Evolutionary conservation across 2,113 vertebrate genomes (phyloP).

Genomic region (Turnix velox): DNA sequence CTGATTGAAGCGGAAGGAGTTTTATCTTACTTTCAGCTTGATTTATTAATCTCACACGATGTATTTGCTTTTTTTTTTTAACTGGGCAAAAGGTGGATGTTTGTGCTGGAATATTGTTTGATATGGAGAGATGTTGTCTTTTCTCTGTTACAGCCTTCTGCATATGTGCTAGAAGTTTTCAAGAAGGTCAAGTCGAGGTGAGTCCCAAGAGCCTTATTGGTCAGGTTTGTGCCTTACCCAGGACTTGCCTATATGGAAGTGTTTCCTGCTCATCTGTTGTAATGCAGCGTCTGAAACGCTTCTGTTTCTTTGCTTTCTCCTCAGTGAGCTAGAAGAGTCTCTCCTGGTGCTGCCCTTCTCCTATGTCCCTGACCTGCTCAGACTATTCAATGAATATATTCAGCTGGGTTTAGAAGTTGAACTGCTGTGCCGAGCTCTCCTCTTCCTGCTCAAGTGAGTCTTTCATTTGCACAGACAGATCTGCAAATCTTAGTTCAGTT

Average conservation of each 20-base stretch:
- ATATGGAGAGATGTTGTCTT: not conserved
- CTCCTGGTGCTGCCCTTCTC: slow-evolving; percentile 93
- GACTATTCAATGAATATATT: slow-evolving; percentile 84
- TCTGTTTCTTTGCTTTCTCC: not conserved
- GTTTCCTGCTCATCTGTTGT: not conserved
- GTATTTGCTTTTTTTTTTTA: not conserved
- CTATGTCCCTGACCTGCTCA: slow-evolving; percentile 87
- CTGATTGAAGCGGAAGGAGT: not conserved
- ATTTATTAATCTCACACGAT: not conserved
- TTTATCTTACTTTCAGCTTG: not conserved
- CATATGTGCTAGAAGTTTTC: slow-evolving; percentile 87
- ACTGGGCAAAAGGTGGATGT: not conserved
- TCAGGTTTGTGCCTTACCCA: not conserved
- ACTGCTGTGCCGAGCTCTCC: slow-evolving; percentile 90
- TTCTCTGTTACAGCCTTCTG: slow-evolving; percentile 78
- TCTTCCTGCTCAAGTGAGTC: slow-evolving; percentile 91
- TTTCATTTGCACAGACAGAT: not conserved
- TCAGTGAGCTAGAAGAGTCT: slow-evolving; percentile 92
- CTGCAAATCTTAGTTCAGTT: not conserved
- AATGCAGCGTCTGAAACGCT: not conserved
- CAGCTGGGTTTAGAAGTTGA: slow-evolving; percentile 84
- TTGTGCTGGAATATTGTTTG: not conserved
- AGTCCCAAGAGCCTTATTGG: not conserved
- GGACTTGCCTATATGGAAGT: not conserved
- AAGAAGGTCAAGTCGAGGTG: slow-evolving; percentile 95